Base-by-base conservation (phyloP, 1,140 invertebrate species). In the Drosophila nebulosa region DNA sequence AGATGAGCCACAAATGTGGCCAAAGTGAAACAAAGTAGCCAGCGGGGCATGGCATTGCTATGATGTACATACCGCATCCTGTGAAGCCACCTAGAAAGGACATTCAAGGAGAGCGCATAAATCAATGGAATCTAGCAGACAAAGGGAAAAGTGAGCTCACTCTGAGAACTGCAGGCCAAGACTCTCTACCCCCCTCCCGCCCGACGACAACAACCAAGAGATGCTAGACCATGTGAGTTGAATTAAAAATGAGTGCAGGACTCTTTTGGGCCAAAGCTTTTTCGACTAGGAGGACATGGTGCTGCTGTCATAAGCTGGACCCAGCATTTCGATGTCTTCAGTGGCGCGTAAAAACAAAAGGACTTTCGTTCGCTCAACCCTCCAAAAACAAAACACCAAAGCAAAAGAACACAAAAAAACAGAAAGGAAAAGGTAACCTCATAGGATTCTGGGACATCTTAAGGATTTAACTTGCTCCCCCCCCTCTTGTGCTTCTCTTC, bases 11-110 rank as follows among this genome's bases (percentile, higher is more conserved):
- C 81, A 85, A 85, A 85, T 85, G 81, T 85, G 81, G 81, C 69
- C 81, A 88, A 81, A 74, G 63, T 78, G 81, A 81, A 81, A 85
- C 81, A 85, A 86, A 85, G 81, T 81, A 81, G 81, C 74, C 81
- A 79, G 62, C 65, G 77, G 83, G 69, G 75, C 80, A 74, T 74
- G 56, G 36, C 59, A 68, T n/a, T n/a, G n/a, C n/a, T 46, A 46
- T 16, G 7, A 3, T 16, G 9, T 21, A 46, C 39, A 79, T 85
- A 65, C 64, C 69, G 39, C 50, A 66, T 22, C 27, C 55, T 7
- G 18, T 18, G 53, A 26, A 30, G 12, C 22, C 22, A 69, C 35
- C 71, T 57, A 74, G n/a, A n/a, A 53, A 64, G 78, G 60, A 80
- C 55, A 58, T 50, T 10, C 56, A 60, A 65, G 67, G 63, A 69